Percentiles rank a stretch among this genome's conserved stretches.
Evolutionary conservation across 2,113 vertebrate species (phyloP).

Genomic region (Chinchilla lanigera): DNA sequence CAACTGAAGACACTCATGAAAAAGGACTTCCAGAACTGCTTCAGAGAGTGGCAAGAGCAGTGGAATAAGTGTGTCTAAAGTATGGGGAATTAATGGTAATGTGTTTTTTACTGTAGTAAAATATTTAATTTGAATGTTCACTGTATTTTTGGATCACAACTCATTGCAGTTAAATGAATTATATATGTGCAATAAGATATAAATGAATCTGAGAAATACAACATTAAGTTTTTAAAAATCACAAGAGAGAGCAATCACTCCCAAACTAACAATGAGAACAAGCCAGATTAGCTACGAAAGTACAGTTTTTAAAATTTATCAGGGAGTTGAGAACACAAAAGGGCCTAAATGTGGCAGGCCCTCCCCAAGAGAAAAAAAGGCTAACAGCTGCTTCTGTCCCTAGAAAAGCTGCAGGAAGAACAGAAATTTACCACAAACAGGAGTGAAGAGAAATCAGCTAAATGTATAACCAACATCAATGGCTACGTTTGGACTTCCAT

Average conservation of each 20-base stretch:
- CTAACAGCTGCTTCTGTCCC: not conserved
- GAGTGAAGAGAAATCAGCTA: not conserved
- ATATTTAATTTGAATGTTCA: not conserved
- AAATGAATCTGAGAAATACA: slow-evolving; percentile 37
- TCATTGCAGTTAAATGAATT: not conserved
- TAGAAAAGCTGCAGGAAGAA: not conserved
- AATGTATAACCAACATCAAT: not conserved
- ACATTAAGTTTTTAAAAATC: not conserved
- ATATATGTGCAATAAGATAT: not conserved
- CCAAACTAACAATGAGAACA: not conserved
- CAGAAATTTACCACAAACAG: not conserved
- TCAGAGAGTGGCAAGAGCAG: not conserved
- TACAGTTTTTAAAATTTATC: not conserved
- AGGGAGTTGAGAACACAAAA: slow-evolving; percentile 23
- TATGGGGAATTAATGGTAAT: not conserved
- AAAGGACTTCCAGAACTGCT: not conserved
- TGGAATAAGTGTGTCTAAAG: not conserved
- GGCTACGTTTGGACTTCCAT: not conserved
- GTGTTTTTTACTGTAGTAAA: not conserved
- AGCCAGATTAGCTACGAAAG: not conserved
- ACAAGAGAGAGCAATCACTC: not conserved
- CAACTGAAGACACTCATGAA: not conserved
- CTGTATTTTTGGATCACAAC: not conserved
- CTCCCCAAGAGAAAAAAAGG: not conserved
- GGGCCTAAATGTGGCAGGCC: not conserved